phyloP scores from a whole-genome alignment of 2,797 vertebrate genomes.

The Rostrhamus sociabilis region DNA sequence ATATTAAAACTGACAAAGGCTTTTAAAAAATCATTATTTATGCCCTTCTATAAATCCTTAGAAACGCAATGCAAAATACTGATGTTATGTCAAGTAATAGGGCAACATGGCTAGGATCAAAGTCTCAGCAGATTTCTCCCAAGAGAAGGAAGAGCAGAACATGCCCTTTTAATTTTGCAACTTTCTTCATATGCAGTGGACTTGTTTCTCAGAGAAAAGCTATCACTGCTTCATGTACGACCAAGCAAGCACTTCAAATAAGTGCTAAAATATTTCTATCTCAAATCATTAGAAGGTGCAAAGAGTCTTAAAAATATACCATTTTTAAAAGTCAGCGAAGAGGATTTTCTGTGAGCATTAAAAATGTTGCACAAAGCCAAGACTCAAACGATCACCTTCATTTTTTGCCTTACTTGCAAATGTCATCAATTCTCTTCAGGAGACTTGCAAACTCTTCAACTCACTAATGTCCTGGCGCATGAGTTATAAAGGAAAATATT shows the following conservation, averaged over 20 bases:
- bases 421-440: background rate
- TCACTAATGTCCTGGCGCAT: background rate
- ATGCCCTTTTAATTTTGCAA: background rate
- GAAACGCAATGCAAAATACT: background rate
- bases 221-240: background rate
- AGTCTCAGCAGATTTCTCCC: background rate
- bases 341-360: background rate
- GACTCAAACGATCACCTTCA: background rate
- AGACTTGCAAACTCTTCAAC: background rate
- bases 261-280: background rate
- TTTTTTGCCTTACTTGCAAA: background rate
- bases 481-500: background rate
- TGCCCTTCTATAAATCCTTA: background rate
- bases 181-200: background rate
- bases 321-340: background rate
- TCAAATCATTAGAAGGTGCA: background rate
- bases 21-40: conserved; percentile 16
- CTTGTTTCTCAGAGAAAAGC: background rate
- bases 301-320: background rate
- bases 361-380: background rate
- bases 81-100: background rate
- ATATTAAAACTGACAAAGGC: conserved; percentile 13
- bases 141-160: background rate
- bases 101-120: background rate
- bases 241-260: background rate